Base-by-base conservation (phyloP, 2,797 vertebrate species). In the Perodicticus potto region DNA sequence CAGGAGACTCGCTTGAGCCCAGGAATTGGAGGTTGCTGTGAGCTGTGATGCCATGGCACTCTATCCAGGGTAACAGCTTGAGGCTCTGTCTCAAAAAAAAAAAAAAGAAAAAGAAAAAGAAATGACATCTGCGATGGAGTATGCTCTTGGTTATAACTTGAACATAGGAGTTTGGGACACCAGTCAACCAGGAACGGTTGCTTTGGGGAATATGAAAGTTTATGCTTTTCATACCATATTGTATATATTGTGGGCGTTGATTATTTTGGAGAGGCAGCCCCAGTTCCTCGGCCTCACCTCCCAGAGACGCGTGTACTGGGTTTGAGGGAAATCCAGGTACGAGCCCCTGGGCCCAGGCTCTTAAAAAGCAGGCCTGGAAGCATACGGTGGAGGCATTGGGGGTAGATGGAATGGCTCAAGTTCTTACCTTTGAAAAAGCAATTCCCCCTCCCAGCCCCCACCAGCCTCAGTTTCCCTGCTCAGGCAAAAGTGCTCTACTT, bases 121-220 rank as follows among this genome's bases (percentile, higher is more conserved):
- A n/a, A n/a, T n/a, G n/a, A n/a, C n/a, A n/a, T n/a, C n/a, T n/a
- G n/a, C n/a, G 40, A 40, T 12, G 34, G 49, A 14, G 27, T 1
- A 17, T 17, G 1, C 69, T 0, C 0, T 10, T 22, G 16, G 3
- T 20, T 49, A 23, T 27, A 32, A 17, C 72, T 19, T 40, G 1
- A 45, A 0, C 16, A 13, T 78, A 32, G 0, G 45, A n/a, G 1
- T 32, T n/a, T 12, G 49, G 43, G 59, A 34, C n/a, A 25, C 16
- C 0, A 0, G 27, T 8, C 0, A 20, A 16, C 32, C 40, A 29
- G 0, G 17, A 40, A 16, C 20, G 1, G 0, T n/a, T 1, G 25
- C 32, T 37, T 73, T 12, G 3, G 32, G 0, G 1, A 4, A 1
- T 12, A 2, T 0, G 27, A 57, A 40, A 13, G 67, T 23, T 67